Evolutionary conservation across 2,888 invertebrate species (phyloP), one percentile per base, ranked within the genome.

Genomic region (Phlogophora meticulosa): DNA sequence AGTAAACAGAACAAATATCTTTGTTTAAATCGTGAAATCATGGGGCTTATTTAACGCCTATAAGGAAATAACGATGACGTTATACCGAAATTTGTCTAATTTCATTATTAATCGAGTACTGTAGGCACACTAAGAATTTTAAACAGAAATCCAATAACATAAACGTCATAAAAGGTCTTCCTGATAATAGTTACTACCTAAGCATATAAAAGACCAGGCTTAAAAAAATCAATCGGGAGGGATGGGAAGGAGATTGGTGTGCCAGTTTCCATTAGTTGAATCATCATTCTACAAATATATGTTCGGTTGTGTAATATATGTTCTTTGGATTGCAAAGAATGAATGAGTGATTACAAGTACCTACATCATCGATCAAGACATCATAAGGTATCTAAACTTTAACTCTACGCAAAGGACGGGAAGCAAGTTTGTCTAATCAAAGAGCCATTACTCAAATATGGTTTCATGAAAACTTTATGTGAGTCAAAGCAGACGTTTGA

Each of bases 401-500:
- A 43, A 22, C 11, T 45, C 2, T 5, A 45, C 20, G 20, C 7
- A 45, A 45, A 20, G 7, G 11, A 2, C 5, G 7, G 17, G 7
- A 24, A 11, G 13, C 15, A 45, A 22, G 15, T 34, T 17, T n/a
- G n/a, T 11, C 7, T 7, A 22, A 11, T 20, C 0, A 1, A 28
- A 17, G 15, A 28, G 4, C 7, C 15, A 43, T 5, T 7, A 36
- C 0, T 7, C 28, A 42, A 15, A n/a, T n/a, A n/a, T n/a, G 0
- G 4, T 48, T 36, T 36, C 7, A 20, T 13, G 2, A 7, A 55
- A 7, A 22, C n/a, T 43, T 60, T 32, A 4, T 5, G 15, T 24
- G 17, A 61, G 11, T 36, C 7, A 46, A 46, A 38, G 2, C 13
- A 20, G 10, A 28, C 28, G 20, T 62, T 38, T 61, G n/a, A 36